Percentiles rank a stretch among this genome's conserved stretches.
Conservation (phyloP, 1,140 invertebrate species). For the Nephotettix cincticeps region DNA sequence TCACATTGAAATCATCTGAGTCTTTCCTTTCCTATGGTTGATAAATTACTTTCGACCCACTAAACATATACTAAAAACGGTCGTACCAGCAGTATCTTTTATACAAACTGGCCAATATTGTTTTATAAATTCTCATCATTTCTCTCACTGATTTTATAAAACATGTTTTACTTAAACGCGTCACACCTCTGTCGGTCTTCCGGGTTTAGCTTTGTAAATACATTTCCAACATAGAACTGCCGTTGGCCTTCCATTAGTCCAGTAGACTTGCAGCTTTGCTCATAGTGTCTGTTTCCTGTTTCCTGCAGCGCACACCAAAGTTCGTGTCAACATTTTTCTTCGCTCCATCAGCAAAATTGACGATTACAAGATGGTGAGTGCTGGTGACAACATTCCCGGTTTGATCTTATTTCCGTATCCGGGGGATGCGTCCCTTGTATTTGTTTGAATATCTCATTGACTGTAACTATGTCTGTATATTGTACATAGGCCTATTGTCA, state of each 20-base stretch:
- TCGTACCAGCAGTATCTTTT: no score
- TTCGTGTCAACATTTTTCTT: conserved; percentile 90
- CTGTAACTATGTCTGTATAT: conserved; percentile 17
- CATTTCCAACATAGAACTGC: background rate
- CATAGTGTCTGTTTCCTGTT: conserved; percentile 37
- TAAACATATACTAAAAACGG: no score
- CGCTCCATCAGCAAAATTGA: conserved; percentile 98
- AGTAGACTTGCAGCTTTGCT: conserved; percentile 9
- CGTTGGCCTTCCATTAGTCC: background rate
- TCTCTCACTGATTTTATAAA: no score
- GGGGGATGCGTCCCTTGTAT: conserved; percentile 17
- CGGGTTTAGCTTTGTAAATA: no score
- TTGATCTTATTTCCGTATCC: background rate
- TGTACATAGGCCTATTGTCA: conserved; percentile 29
- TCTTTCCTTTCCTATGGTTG: no score
- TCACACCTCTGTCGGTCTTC: no score
- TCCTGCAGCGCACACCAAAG: conserved; percentile 66
- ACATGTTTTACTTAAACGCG: no score
- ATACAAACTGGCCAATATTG: no score
- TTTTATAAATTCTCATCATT: no score
- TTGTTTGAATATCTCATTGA: conserved; percentile 21
- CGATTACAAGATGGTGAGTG: conserved; percentile 98
- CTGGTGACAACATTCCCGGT: conserved; percentile 31
- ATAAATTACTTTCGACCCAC: no score
- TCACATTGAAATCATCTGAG: no score